Conservation (phyloP, 2,113 vertebrate genomes). For the Phoenicopterus ruber region DNA sequence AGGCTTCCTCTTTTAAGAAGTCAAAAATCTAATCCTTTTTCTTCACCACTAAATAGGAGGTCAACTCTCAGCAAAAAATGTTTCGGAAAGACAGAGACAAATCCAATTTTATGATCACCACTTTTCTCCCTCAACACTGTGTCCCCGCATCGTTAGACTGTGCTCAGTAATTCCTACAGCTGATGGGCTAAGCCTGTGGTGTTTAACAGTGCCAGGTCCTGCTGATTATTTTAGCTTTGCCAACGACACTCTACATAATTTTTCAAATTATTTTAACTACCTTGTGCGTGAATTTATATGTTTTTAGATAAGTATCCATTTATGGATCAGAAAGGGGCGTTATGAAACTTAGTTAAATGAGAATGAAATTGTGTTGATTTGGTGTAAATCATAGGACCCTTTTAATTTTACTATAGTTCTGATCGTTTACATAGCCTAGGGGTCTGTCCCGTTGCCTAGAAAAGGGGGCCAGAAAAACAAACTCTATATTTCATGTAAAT, state of each 20-base stretch:
- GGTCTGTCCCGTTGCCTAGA: neutral
- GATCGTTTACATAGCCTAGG: neutral
- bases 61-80: neutral
- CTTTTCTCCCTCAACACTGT: neutral
- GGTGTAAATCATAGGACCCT: neutral
- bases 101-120: neutral
- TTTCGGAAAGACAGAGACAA: neutral
- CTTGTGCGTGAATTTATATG: neutral
- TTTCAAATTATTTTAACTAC: neutral
- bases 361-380: neutral
- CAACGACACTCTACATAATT: neutral
- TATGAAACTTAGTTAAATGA: neutral
- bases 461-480: neutral
- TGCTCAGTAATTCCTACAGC: neutral
- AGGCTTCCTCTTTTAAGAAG: neutral
- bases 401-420: neutral
- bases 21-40: neutral
- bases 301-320: neutral
- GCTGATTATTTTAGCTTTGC: neutral
- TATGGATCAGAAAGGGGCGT: neutral
- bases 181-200: neutral
- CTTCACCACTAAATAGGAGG: neutral
- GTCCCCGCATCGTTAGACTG: accelerated
- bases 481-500: neutral
- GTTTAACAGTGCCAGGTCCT: neutral